A percentile compares a stretch with the other conserved stretches of the same genome.
These are phyloP conservation scores for Myopa tessellatipennis DNA, from an alignment of 2,888 invertebrate species.

Conservation along the genomic window DNA sequence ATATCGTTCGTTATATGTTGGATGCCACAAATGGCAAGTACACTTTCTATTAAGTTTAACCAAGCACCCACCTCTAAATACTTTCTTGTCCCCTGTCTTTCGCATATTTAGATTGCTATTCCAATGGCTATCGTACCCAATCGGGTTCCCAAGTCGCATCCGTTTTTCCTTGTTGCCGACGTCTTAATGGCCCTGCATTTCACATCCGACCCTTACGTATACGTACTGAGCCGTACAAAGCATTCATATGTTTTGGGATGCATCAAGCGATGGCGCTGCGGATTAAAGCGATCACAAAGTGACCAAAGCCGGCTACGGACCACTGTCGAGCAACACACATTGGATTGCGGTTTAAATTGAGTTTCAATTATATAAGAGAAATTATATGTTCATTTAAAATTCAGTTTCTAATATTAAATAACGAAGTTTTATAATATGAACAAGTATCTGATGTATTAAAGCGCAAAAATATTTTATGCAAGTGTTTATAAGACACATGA, in stretches of 20 bases:
- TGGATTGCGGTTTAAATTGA: constrained; percentile 62
- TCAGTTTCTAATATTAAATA: background rate
- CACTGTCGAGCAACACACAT: constrained; percentile 62
- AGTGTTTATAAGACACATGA: no score
- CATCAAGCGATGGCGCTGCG: constrained; percentile 63
- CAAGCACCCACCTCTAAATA: background rate
- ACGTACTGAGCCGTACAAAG: constrained; percentile 78
- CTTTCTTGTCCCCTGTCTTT: background rate
- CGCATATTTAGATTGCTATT: constrained; percentile 72
- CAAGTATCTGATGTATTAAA: no score
- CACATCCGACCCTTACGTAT: constrained; percentile 84
- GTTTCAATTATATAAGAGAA: constrained; percentile 20
- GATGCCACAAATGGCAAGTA: constrained; percentile 87
- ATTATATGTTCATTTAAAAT: background rate
- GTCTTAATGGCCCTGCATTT: constrained; percentile 84
- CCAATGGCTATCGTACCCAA: constrained; percentile 70
- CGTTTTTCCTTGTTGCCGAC: constrained; percentile 74
- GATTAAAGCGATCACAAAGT: constrained; percentile 63
- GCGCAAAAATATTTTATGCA: no score
- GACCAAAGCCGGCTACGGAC: constrained; percentile 66
- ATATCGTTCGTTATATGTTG: constrained; percentile 86
- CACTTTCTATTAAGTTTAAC: background rate
- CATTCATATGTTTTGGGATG: constrained; percentile 63
- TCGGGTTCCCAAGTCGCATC: constrained; percentile 58
- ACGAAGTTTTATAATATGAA: background rate